phyloP scores from a whole-genome alignment of 2,888 invertebrate genomes.

The Acronicta aceris region DNA sequence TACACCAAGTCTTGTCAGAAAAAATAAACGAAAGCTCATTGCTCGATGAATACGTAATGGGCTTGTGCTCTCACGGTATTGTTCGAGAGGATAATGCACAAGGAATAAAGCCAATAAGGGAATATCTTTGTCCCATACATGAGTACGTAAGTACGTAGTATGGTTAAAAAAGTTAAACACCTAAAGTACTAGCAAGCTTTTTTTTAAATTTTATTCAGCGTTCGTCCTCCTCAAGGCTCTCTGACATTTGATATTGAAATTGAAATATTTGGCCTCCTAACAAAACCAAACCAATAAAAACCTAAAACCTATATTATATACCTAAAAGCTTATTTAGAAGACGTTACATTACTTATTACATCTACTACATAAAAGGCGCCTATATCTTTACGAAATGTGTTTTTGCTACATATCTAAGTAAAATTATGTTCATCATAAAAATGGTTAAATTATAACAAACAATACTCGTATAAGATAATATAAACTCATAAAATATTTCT shows the following conservation, averaged over 20 bases:
- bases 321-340: no score
- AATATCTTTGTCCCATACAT: constrained; percentile 42
- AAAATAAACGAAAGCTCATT: constrained; percentile 77
- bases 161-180: neutral
- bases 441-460: constrained; percentile 18
- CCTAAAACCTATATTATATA: no score
- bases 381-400: neutral
- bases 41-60: constrained; percentile 76
- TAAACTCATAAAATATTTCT: constrained; percentile 24
- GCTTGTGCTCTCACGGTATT: constrained; percentile 66
- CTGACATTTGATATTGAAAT: no score
- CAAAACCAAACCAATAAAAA: no score
- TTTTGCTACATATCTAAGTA: neutral
- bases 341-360: no score
- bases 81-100: constrained; percentile 55
- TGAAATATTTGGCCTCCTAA: no score
- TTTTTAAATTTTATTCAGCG: no score
- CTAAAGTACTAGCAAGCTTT: no score
- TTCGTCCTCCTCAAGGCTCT: no score
- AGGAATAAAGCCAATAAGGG: constrained; percentile 52
- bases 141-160: constrained; percentile 27
- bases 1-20: constrained; percentile 67
- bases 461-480: constrained; percentile 21
- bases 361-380: no score
- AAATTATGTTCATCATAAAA: constrained; percentile 13